Evolutionary conservation across 2,113 vertebrate species (phyloP).

Genomic region (Cynopterus brachyotis): DNA sequence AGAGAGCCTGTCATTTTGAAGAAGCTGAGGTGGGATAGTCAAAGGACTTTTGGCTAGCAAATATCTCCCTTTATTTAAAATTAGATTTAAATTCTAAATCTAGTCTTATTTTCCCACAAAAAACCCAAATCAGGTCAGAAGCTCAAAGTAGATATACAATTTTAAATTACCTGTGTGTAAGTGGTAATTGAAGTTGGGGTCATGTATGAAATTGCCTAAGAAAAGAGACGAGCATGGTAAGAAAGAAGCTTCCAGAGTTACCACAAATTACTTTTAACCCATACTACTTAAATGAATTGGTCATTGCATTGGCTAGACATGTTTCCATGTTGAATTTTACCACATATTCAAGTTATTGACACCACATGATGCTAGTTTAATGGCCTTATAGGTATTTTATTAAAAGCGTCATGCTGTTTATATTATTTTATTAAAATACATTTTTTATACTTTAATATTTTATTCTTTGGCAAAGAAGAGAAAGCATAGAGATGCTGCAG

Average conservation of each 20-base stretch:
- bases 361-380: not conserved
- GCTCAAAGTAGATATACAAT: not conserved
- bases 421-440: not conserved
- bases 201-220: not conserved
- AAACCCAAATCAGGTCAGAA: not conserved
- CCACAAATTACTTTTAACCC: not conserved
- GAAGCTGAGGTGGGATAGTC: not conserved
- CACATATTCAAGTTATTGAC: not conserved
- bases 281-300: not conserved
- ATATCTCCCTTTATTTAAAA: not conserved
- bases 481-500: not conserved
- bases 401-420: not conserved
- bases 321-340: not conserved
- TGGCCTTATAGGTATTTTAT: not conserved
- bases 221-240: not conserved
- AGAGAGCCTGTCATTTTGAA: not conserved
- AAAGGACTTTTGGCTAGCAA: not conserved
- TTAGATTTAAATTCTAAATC: conserved; percentile 5
- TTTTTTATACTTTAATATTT: not conserved
- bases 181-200: not conserved
- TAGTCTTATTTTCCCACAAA: not conserved
- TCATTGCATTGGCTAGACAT: not conserved
- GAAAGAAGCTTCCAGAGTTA: not conserved
- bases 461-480: not conserved
- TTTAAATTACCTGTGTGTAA: not conserved